phyloP scores from a whole-genome alignment of 1,140 invertebrate species.

The Cydia splendana region DNA sequence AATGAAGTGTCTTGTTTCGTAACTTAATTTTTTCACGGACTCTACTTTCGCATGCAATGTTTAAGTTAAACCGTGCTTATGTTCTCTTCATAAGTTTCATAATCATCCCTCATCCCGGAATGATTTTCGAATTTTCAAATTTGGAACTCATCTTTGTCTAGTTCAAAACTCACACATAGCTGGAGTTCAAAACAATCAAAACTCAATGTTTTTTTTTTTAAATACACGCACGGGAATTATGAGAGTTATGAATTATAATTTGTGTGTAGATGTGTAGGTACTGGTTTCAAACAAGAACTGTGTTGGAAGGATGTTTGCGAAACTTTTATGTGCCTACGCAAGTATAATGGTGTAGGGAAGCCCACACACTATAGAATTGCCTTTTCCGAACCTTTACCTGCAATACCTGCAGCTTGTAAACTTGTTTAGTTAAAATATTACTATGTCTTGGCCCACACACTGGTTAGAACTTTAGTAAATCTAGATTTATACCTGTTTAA shows the following conservation, averaged over 20 bases:
- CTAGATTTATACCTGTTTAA: no score
- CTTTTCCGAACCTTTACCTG: constrained; percentile 38
- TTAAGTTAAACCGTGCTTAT: constrained; percentile 20
- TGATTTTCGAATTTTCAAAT: not conserved
- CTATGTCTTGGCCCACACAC: not conserved
- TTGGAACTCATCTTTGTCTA: not conserved
- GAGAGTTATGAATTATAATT: not conserved
- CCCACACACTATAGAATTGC: constrained; percentile 48
- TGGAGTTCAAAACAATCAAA: not conserved
- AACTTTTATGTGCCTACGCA: constrained; percentile 27
- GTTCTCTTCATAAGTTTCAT: not conserved
- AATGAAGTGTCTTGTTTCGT: constrained; percentile 76
- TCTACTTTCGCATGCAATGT: constrained; percentile 42
- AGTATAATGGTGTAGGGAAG: constrained; percentile 28
- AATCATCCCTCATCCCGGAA: not conserved
- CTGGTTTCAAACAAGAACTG: constrained; percentile 8
- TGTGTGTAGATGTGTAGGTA: not conserved
- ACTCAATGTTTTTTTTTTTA: not conserved
- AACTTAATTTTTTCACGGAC: constrained; percentile 60
- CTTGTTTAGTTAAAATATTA: not conserved
- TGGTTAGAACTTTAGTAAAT: not conserved
- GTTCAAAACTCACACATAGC: not conserved
- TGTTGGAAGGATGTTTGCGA: constrained; percentile 27
- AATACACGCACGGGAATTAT: not conserved
- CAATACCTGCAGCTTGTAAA: constrained; percentile 16